These are phyloP conservation scores for Harpegnathos saltator DNA, from an alignment of 1,140 invertebrate species.

Conservation along the genomic window DNA sequence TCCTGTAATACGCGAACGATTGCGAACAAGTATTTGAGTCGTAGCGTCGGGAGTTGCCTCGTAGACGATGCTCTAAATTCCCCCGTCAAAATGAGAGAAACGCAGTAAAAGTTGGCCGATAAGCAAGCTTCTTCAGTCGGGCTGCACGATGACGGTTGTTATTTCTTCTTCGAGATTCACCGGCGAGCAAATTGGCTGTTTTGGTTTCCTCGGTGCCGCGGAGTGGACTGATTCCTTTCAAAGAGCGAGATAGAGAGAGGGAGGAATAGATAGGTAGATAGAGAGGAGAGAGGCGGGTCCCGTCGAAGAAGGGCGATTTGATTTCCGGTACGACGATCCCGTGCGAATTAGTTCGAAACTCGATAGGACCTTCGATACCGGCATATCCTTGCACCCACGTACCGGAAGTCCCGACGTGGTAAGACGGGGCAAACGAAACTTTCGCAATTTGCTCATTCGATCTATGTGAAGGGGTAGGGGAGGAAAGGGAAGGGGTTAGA, in stretches of 20 bases:
- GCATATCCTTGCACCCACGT: background rate
- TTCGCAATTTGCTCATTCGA: slow-evolving; percentile 62
- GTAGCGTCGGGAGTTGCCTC: no score
- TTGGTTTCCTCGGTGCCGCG: background rate
- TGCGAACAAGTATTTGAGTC: no score
- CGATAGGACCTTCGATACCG: slow-evolving; percentile 47
- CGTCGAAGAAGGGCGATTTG: slow-evolving; percentile 40
- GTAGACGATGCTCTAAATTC: no score
- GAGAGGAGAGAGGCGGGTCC: no score
- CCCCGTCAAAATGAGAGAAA: no score
- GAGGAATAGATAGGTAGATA: background rate
- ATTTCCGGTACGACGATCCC: slow-evolving; percentile 38
- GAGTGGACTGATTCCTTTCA: background rate
- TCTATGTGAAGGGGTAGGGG: background rate
- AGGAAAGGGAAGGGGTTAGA: slow-evolving; percentile 29
- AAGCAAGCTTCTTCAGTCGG: no score
- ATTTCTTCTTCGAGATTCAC: background rate
- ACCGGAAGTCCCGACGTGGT: slow-evolving; percentile 20
- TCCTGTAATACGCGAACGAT: no score
- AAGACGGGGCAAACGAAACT: slow-evolving; percentile 48
- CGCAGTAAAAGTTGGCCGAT: no score
- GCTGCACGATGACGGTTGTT: no score
- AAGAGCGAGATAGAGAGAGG: background rate
- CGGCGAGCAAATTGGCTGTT: background rate
- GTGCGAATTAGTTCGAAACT: slow-evolving; percentile 60